These are phyloP conservation scores for Aurelia sp. DNA, from an alignment of 30 jellyfish, hydroid and myxozoan genomes.

Conservation along the genomic window DNA sequence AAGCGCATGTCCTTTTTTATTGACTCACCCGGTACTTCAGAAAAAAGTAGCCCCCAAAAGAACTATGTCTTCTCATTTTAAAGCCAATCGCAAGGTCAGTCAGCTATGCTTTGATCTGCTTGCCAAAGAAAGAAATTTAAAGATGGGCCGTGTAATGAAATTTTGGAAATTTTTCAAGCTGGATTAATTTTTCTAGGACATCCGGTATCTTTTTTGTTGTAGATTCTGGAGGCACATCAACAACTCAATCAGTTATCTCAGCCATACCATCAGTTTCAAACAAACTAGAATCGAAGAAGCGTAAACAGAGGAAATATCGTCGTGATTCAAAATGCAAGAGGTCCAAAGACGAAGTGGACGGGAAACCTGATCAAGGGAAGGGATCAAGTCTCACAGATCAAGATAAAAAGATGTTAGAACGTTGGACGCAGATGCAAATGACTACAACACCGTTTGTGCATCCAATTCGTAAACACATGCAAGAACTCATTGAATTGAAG, in stretches of 20 bases:
- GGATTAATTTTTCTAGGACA: no score
- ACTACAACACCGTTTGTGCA: conserved; percentile 88
- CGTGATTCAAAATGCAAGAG: conserved; percentile 58
- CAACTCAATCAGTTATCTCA: conserved; percentile 59
- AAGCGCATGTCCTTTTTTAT: no score
- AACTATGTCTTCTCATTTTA: no score
- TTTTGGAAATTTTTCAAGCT: no score
- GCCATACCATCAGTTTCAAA: conserved; percentile 33
- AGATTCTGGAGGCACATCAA: conserved; percentile 27
- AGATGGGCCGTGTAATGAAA: no score
- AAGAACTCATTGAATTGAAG: conserved; percentile 74
- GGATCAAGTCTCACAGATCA: conserved; percentile 59
- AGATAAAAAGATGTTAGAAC: conserved; percentile 80
- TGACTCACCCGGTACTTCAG: no score
- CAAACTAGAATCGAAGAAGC: conserved; percentile 58
- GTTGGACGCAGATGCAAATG: conserved; percentile 97
- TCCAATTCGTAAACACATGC: conserved; percentile 97
- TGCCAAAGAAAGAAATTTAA: no score
- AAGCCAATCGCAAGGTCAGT: no score
- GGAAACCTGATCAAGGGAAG: conserved; percentile 37
- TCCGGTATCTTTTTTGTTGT: no score
- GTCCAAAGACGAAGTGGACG: conserved; percentile 19
- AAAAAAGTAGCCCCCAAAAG: no score
- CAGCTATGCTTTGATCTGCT: no score
- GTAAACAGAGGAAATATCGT: conserved; percentile 54